Base-by-base conservation (phyloP, 2,797 vertebrate species). In the Odontamblyopus lacepedii region DNA sequence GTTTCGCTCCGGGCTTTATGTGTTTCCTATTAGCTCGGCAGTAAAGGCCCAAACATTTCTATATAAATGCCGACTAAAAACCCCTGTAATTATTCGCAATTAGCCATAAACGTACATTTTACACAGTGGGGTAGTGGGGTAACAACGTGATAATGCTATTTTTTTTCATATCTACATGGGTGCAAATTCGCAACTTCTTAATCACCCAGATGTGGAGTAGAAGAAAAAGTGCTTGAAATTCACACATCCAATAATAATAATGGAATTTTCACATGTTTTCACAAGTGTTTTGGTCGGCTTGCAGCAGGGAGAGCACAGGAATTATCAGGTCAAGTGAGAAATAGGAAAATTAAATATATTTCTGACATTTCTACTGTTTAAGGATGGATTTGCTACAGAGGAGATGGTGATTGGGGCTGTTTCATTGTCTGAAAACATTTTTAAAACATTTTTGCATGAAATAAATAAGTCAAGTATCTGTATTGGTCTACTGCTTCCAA, bases 41-140 rank as follows among this genome's bases (percentile, higher is more conserved):
- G 78, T 66, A 51, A 83, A 75, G 55, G 57, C 38, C 72, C 53
- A 23, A 79, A 85, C 82, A 84, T 15, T 48, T 15, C 44, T 3
- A 48, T 80, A 75, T 71, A 80, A 87, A 88, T 78, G 69, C 75
- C 72, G 60, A 71, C 66, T 78, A 82, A 83, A 66, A 60, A 32
- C 74, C 73, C 73, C 70, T 66, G 75, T 84, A 91, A 88, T 87
- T 83, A 78, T 67, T 76, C 79, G 82, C 81, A 84, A 89, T 90
- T 88, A 89, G 70, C 44, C 74, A 48, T 77, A 85, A 88, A 87
- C 75, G 74, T 85, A 78, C 83, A 82, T 72, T 82, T 85, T 86
- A 84, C 69, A 71, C 50, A 68, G 69, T 82, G 80, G 75, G 78
- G 84, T 79, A 86, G 67, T 70, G 75, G 79, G 82, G 76, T 76